phyloP scores from a whole-genome alignment of 2,797 vertebrate genomes.

The Picus viridis region DNA sequence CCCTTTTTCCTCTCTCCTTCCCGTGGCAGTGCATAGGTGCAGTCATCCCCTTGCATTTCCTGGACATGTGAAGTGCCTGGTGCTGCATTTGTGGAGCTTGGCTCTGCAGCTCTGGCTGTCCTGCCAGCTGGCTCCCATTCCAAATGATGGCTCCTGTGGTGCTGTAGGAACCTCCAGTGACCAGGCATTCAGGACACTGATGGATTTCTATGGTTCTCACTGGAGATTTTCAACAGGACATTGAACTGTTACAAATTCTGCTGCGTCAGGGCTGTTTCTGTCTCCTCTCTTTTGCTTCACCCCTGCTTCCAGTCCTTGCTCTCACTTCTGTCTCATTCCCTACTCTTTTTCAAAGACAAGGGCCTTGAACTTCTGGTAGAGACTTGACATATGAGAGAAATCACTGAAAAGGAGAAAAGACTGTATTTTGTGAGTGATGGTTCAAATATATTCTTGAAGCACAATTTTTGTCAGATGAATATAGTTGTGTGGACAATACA shows the following conservation, averaged over 20 bases:
- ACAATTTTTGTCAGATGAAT: not conserved
- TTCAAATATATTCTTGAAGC: slow-evolving; percentile 22
- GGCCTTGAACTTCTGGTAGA: slow-evolving; percentile 37
- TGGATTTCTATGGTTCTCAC: not conserved
- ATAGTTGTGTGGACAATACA: not conserved
- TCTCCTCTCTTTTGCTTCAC: not conserved
- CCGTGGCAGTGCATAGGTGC: rapidly evolving
- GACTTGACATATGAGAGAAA: slow-evolving; percentile 13
- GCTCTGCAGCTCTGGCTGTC: not conserved
- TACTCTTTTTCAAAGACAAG: not conserved
- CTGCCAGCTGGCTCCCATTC: not conserved
- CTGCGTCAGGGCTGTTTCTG: slow-evolving; percentile 23
- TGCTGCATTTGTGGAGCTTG: rapidly evolving
- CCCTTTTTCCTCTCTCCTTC: rapidly evolving
- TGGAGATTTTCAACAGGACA: not conserved
- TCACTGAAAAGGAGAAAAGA: not conserved
- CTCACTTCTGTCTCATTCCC: not conserved
- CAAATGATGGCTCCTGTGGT: rapidly evolving
- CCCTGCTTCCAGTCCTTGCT: rapidly evolving
- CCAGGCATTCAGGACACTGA: not conserved
- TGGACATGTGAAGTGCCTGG: rapidly evolving
- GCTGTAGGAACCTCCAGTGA: not conserved
- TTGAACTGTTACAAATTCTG: not conserved
- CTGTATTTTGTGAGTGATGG: not conserved
- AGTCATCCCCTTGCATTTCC: not conserved